Evolutionary conservation across 2,797 vertebrate genomes (phyloP), one percentile per base, ranked within the genome.

Genomic region (Brachymystax lenok): DNA sequence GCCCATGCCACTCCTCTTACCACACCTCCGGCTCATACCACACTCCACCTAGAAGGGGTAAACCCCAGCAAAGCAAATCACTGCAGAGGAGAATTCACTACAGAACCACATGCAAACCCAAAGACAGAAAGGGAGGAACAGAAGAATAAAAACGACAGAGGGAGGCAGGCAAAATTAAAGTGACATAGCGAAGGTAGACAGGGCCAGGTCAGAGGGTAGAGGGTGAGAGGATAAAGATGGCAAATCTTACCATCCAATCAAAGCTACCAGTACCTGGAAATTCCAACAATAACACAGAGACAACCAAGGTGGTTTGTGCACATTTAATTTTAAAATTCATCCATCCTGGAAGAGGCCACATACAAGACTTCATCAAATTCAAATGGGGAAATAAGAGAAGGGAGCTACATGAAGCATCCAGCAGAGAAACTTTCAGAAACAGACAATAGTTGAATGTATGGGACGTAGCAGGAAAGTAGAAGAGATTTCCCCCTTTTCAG

Each of bases 181-280:
- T 51, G 64, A 66, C 4, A 10, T 52, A 50, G 27, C 27, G 46
- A 66, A 66, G 2, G 10, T 46, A 28, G 69, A 76, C 0, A 12
- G 83, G 82, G 73, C 66, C 5, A 19, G 84, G 79, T 66, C 64
- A 74, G 81, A 75, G 19, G 66, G 73, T 69, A 63, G 69, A 74
- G 80, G 19, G 19, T 46, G 74, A 71, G 59, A 71, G 83, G 74
- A 82, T 71, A 82, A 87, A 87, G 70, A 71, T 87, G 75, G 78
- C 24, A 75, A 83, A 82, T 87, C 89, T 92, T 92, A 92, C 90
- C 93, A 93, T 91, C 84, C 74, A 74, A 81, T 84, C 76, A 85
- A 77, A 88, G 83, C 79, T 82, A 90, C 28, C 67, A 69, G 74
- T 83, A 86, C 79, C 81, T 76, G 86, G 80, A 88, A 68, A 81